phyloP scores from a whole-genome alignment of 2,113 vertebrate genomes.

The Diadophis punctatus region DNA sequence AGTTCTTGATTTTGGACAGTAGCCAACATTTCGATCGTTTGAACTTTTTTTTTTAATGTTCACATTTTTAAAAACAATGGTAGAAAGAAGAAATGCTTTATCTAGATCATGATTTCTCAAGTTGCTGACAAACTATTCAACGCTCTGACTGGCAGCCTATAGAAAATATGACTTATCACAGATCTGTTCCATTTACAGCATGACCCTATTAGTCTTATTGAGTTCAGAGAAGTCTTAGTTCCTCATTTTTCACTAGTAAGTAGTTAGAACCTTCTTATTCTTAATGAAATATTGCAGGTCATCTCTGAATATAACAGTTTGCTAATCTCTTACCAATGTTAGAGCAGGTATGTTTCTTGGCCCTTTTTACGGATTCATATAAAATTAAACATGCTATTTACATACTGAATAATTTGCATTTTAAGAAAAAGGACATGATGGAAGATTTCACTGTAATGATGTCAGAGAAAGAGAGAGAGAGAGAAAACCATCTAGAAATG shows the following conservation, averaged over 20 bases:
- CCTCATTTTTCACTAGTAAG: constrained; percentile 54
- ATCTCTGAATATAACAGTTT: constrained; percentile 45
- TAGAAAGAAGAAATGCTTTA: constrained; percentile 22
- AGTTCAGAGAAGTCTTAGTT: constrained; percentile 21
- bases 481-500: background rate
- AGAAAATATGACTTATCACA: constrained; percentile 54
- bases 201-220: background rate
- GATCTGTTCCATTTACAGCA: constrained; percentile 45
- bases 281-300: constrained; percentile 52
- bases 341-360: constrained; percentile 40
- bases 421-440: constrained; percentile 57
- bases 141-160: constrained; percentile 48
- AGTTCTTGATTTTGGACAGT: background rate
- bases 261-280: constrained; percentile 46
- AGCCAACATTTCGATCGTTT: background rate
- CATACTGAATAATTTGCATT: constrained; percentile 61
- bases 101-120: constrained; percentile 43
- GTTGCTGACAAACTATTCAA: constrained; percentile 29
- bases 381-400: constrained; percentile 54
- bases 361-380: constrained; percentile 25
- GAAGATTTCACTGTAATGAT: constrained; percentile 60
- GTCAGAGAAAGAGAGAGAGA: constrained; percentile 3
- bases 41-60: background rate
- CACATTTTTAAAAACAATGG: constrained; percentile 28
- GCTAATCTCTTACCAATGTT: constrained; percentile 36